phyloP scores from a whole-genome alignment of 1,140 invertebrate genomes.

The Lasaia peninsularis region DNA sequence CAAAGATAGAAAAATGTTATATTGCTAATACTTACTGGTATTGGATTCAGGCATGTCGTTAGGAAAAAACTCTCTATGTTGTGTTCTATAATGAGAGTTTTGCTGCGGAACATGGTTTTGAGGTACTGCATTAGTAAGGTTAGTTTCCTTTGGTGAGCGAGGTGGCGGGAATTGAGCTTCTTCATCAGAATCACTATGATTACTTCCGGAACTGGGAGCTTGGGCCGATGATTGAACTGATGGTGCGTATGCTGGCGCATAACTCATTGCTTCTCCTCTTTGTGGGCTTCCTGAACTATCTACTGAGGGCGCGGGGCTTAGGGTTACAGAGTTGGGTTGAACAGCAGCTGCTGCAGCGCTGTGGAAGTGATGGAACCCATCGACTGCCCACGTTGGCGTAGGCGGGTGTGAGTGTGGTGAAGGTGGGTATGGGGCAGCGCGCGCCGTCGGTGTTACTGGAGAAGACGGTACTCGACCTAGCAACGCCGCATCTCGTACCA shows the following conservation, averaged over 20 bases:
- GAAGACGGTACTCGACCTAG: constrained; percentile 88
- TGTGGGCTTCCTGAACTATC: constrained; percentile 92
- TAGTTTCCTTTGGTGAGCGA: constrained; percentile 66
- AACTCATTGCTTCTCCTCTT: constrained; percentile 84
- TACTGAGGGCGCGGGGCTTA: constrained; percentile 92
- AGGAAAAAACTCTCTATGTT: constrained; percentile 84
- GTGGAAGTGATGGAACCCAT: constrained; percentile 79
- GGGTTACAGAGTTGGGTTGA: constrained; percentile 89
- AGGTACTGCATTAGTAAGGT: constrained; percentile 58
- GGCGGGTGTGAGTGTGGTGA: constrained; percentile 87
- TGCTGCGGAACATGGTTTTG: constrained; percentile 58
- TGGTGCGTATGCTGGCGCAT: constrained; percentile 88
- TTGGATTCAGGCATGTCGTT: constrained; percentile 87
- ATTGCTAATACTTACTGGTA: constrained; percentile 81
- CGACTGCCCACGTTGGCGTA: constrained; percentile 85
- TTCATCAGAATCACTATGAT: constrained; percentile 87
- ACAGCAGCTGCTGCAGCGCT: constrained; percentile 82
- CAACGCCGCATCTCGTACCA: constrained; percentile 88
- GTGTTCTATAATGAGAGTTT: constrained; percentile 64
- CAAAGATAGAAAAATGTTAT: neutral
- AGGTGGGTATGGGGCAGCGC: constrained; percentile 86
- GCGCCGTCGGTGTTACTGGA: constrained; percentile 89
- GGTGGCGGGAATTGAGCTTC: constrained; percentile 77
- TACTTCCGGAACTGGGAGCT: constrained; percentile 80
- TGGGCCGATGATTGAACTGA: constrained; percentile 73